Evolutionary conservation across 2,888 invertebrate genomes (phyloP), one percentile per base, ranked within the genome.

Genomic region (Andrena haemorrhoa): DNA sequence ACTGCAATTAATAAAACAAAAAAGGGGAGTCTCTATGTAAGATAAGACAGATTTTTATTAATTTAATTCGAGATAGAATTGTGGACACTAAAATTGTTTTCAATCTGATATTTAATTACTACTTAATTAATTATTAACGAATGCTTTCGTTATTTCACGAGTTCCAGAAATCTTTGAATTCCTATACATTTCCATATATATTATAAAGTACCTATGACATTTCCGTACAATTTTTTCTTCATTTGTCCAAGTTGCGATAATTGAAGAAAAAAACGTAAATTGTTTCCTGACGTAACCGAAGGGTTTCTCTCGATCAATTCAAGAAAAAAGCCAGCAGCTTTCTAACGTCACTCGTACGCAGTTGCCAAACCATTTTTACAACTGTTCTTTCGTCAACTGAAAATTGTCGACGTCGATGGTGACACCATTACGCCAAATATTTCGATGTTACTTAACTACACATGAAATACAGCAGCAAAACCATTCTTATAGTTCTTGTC

Each of bases 341-440:
- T 90, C 88, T 89, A 89, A 82, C 79, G 75, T 85, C 81, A 85
- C 84, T 83, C 83, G 83, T 73, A 87, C 86, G 84, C 82, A 83
- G 78, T 85, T 85, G 76, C 79, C 58, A 75, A 82, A 77, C 65
- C 70, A 70, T 70, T 87, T 81, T 79, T 75, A 73, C 73, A 61
- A 85, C 76, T 75, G 61, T 74, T 69, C 29, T 79, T 83, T 73
- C 71, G 51, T 41, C 58, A 51, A 78, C 64, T 78, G 83, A 78
- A 51, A 68, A 82, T 82, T 53, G 71, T 71, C 26, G n/a, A 20
- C 16, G n/a, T 0, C 41, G 72, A 72, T 82, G 82, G 64, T 60
- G 83, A 64, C 70, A 79, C 65, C 0, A 1, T 2, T 20, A 12
- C 8, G 20, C 41, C 33, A 49, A 60, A 60, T 33, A 66, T 47